Conservation (phyloP, 2,113 vertebrate species). For the Ramphastos sulfuratus region DNA sequence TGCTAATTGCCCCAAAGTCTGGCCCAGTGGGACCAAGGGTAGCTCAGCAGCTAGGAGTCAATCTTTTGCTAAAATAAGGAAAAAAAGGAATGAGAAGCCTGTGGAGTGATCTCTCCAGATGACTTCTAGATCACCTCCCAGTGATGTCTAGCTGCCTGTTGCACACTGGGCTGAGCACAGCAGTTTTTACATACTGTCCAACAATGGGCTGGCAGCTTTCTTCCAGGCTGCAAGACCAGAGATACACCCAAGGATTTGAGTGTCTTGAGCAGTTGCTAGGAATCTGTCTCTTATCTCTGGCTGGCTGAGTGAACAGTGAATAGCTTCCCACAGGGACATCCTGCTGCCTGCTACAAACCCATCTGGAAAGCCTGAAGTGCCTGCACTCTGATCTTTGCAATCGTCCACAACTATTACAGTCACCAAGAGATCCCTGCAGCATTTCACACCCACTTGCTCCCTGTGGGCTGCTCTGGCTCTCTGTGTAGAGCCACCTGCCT, state of each 20-base stretch:
- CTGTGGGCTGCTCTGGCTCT: background rate
- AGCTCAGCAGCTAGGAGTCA: background rate
- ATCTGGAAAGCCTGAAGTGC: background rate
- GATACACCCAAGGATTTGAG: background rate
- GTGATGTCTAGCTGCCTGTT: background rate
- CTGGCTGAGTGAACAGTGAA: background rate
- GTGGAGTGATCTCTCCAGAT: background rate
- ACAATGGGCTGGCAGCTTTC: background rate
- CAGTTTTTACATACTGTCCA: background rate
- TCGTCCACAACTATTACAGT: background rate
- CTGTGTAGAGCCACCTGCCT: background rate
- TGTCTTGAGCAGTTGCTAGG: background rate
- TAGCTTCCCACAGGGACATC: background rate
- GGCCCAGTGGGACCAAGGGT: accelerated
- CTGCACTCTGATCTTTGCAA: background rate
- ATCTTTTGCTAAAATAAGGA: background rate
- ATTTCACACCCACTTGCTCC: background rate
- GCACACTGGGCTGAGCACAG: background rate
- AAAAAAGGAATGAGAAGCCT: background rate
- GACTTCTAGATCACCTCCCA: too few species aligned
- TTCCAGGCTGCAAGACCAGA: background rate
- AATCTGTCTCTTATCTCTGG: background rate
- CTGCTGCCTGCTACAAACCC: background rate
- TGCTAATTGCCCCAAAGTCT: background rate
- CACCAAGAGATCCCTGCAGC: background rate